Percentiles rank a stretch among this genome's conserved stretches.
Evolutionary conservation across 2,113 vertebrate genomes (phyloP).

Genomic region (Sinocyclocheilus anshuiensis): DNA sequence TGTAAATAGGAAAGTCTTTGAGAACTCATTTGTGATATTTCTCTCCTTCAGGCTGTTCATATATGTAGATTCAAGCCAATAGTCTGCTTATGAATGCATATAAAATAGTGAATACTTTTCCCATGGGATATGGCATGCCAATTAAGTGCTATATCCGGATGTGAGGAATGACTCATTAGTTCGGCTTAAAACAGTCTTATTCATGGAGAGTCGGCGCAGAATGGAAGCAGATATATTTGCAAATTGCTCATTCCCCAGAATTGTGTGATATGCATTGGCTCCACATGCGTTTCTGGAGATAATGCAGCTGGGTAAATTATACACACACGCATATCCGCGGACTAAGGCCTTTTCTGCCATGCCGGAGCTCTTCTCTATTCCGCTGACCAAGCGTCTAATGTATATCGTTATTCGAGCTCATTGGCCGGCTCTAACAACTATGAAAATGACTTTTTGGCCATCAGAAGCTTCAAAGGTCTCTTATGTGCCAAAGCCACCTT

Average conservation of each 20-base stretch:
- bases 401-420: constrained; percentile 15
- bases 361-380: not conserved
- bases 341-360: not conserved
- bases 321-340: not conserved
- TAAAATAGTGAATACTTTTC: constrained; percentile 7
- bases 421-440: constrained; percentile 8
- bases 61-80: not conserved
- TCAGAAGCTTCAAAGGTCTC: constrained; percentile 56
- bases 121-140: not conserved
- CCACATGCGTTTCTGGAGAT: constrained; percentile 7
- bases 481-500: constrained; percentile 40
- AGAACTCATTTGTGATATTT: not conserved
- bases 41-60: not conserved
- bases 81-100: not conserved
- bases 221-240: constrained; percentile 19
- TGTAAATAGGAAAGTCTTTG: not conserved
- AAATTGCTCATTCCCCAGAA: constrained; percentile 17
- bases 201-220: not conserved
- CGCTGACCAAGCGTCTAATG: constrained; percentile 31
- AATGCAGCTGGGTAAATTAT: not conserved
- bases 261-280: not conserved
- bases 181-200: constrained; percentile 29
- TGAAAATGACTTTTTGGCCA: constrained; percentile 53
- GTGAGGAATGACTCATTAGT: constrained; percentile 14
- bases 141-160: constrained; percentile 7